phyloP scores from a whole-genome alignment of 2,113 vertebrate species.

The Apodemus sylvaticus region DNA sequence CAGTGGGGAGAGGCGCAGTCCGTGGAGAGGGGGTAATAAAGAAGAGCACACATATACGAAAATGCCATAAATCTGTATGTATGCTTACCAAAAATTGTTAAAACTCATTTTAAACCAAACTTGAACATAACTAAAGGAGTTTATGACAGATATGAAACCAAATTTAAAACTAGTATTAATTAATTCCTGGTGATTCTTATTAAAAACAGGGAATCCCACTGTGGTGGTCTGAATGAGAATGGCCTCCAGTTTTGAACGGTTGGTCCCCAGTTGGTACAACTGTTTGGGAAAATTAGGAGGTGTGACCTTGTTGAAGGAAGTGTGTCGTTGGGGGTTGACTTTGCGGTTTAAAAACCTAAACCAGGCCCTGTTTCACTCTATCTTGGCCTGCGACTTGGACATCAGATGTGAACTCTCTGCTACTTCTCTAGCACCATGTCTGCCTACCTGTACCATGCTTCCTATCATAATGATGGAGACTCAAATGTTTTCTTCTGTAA shows the following conservation, averaged over 20 bases:
- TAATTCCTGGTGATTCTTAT: slow-evolving; percentile 27
- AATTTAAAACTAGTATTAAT: slow-evolving; percentile 43
- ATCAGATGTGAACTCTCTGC: background rate
- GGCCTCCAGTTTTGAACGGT: background rate
- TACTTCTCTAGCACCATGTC: background rate
- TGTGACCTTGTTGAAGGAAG: background rate
- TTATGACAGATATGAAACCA: slow-evolving; percentile 21
- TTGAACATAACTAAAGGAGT: slow-evolving; percentile 43
- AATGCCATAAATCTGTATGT: background rate
- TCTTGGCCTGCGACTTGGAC: background rate
- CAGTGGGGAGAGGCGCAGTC: background rate
- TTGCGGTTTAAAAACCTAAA: background rate
- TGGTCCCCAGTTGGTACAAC: background rate
- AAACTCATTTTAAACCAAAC: slow-evolving; percentile 20
- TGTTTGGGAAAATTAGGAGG: background rate
- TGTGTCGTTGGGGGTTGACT: background rate
- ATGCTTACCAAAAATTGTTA: background rate
- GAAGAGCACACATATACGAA: background rate
- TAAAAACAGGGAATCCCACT: background rate
- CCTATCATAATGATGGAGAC: no score
- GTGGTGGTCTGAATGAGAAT: background rate
- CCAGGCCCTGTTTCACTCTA: background rate
- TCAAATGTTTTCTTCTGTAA: background rate
- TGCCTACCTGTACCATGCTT: background rate
- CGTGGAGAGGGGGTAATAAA: background rate